These are phyloP conservation scores for Drosophila quinaria DNA, from an alignment of 2,888 invertebrate genomes.

Conservation along the genomic window DNA sequence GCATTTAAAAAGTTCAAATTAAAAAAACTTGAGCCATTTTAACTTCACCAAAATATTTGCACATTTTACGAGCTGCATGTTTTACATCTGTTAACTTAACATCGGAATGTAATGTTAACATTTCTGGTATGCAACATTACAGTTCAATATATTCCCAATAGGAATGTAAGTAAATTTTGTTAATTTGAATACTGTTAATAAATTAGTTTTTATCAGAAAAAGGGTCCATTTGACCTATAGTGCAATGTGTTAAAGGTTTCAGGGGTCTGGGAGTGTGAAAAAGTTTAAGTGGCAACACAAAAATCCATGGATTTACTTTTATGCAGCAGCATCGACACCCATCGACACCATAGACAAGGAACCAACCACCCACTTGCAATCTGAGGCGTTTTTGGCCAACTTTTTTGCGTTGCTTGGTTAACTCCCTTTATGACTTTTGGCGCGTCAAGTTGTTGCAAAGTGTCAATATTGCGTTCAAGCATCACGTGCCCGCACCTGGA, in stretches of 20 bases:
- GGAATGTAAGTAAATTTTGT: no score
- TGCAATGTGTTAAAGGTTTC: slow-evolving; percentile 50
- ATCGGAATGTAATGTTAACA: no score
- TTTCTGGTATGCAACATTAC: no score
- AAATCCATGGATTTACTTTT: slow-evolving; percentile 82
- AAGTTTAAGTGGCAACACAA: slow-evolving; percentile 83
- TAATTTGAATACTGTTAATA: no score
- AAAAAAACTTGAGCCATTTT: no score
- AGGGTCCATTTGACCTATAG: no score
- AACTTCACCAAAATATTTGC: no score
- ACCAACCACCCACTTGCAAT: slow-evolving; percentile 52
- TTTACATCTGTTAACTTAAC: no score
- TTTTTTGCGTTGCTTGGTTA: slow-evolving; percentile 37
- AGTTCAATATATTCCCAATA: no score
- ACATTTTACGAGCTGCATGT: no score
- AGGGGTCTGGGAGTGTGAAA: slow-evolving; percentile 72
- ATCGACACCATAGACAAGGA: not conserved
- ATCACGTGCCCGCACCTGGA: slow-evolving; percentile 77
- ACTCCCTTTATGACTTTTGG: slow-evolving; percentile 81
- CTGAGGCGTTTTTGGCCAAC: slow-evolving; percentile 43
- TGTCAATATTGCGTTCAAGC: slow-evolving; percentile 82
- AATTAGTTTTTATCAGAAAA: no score
- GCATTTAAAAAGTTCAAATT: no score
- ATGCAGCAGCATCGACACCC: slow-evolving; percentile 55
- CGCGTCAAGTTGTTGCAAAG: slow-evolving; percentile 80